phyloP scores from a whole-genome alignment of 2,888 invertebrate species.

The Ectemnius cavifrons region DNA sequence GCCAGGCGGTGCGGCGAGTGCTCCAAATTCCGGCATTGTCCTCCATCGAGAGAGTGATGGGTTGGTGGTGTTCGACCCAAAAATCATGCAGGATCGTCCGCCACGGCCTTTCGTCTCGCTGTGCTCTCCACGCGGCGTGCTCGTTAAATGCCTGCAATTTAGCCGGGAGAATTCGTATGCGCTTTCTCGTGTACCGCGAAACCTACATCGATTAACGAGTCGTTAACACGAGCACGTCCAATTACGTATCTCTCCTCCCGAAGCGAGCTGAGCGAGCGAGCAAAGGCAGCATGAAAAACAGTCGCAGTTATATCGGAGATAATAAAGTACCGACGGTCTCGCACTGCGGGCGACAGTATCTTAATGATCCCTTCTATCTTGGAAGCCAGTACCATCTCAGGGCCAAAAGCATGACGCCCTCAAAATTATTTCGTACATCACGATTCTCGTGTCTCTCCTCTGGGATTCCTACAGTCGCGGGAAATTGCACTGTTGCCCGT shows the following conservation, averaged over 20 bases:
- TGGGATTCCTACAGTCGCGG: too few relatives aligned
- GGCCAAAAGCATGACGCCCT: too few relatives aligned
- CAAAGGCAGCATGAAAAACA: conserved; percentile 26
- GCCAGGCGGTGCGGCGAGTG: neutral
- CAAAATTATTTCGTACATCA: too few relatives aligned
- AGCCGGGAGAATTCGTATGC: conserved; percentile 35
- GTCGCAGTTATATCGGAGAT: conserved; percentile 30
- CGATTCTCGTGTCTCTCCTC: too few relatives aligned
- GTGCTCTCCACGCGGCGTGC: neutral
- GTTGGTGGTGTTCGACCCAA: conserved; percentile 25
- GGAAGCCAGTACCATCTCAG: too few relatives aligned
- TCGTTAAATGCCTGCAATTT: conserved; percentile 13
- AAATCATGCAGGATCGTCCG: conserved; percentile 32
- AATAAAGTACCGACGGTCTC: conserved; percentile 10
- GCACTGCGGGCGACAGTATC: neutral
- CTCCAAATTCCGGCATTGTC: conserved; percentile 9
- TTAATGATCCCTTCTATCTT: neutral
- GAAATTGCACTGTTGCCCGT: too few relatives aligned
- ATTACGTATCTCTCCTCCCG: conserved; percentile 13
- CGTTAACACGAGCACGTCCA: conserved; percentile 26
- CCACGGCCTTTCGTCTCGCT: conserved; percentile 17
- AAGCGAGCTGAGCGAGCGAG: conserved; percentile 1
- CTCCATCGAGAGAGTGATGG: conserved; percentile 6
- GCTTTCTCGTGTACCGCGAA: conserved; percentile 48
- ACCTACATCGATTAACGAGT: conserved; percentile 37